Conservation (phyloP, 2,113 vertebrate genomes). For the Tringa solitaria region DNA sequence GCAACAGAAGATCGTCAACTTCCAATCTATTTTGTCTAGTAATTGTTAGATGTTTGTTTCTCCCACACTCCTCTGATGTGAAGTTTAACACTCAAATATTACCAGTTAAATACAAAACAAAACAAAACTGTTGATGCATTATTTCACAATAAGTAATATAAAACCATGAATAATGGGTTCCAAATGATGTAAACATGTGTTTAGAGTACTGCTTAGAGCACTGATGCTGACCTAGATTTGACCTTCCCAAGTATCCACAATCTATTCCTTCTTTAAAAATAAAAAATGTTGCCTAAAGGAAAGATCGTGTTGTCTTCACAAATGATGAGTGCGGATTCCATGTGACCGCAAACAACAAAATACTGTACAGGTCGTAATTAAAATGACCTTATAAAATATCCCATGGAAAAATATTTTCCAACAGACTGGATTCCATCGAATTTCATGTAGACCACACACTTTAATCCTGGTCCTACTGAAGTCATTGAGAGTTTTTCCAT, state of each 20-base stretch:
- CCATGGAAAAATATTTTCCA: slow-evolving; percentile 68
- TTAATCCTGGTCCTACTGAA: slow-evolving; percentile 39
- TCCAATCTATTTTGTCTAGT: slow-evolving; percentile 63
- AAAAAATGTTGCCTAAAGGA: slow-evolving; percentile 54
- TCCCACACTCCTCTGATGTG: slow-evolving; percentile 51
- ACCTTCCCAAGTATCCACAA: slow-evolving; percentile 57
- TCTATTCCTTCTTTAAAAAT: slow-evolving; percentile 52
- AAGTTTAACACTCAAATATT: slow-evolving; percentile 52
- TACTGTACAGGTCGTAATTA: slow-evolving; percentile 56
- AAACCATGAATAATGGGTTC: slow-evolving; percentile 67
- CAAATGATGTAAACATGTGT: slow-evolving; percentile 64
- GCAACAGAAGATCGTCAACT: slow-evolving; percentile 59
- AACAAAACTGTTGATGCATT: slow-evolving; percentile 62
- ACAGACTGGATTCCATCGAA: slow-evolving; percentile 14
- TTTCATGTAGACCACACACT: slow-evolving; percentile 46
- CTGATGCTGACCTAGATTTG: slow-evolving; percentile 60
- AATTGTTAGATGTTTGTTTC: slow-evolving; percentile 59
- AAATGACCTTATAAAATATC: slow-evolving; percentile 69
- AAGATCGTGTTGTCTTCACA: slow-evolving; percentile 52
- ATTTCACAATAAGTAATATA: slow-evolving; percentile 68
- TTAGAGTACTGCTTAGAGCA: slow-evolving; percentile 10
- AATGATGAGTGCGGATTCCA: slow-evolving; percentile 43
- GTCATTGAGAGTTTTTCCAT: slow-evolving; percentile 34
- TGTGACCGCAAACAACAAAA: slow-evolving; percentile 55
- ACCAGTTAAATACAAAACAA: slow-evolving; percentile 67